These are phyloP conservation scores for Diadegma fenestrale DNA, from an alignment of 2,888 invertebrate genomes.

Conservation along the genomic window DNA sequence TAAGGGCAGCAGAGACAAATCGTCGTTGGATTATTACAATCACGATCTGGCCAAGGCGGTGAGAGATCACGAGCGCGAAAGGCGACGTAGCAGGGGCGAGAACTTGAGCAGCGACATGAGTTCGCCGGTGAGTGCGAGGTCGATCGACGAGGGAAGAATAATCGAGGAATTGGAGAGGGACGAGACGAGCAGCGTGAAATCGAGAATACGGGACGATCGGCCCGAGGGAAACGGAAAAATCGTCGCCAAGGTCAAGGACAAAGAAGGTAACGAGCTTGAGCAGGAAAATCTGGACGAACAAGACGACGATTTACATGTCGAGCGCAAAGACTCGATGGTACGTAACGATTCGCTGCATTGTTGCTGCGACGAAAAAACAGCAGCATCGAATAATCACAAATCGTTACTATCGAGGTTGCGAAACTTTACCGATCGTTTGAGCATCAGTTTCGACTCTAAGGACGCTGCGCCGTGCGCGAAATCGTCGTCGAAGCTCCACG, in stretches of 20 bases:
- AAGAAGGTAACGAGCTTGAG: slow-evolving; percentile 39
- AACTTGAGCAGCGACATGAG: slow-evolving; percentile 79
- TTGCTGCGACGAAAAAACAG: slow-evolving; percentile 80
- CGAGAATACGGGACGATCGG: slow-evolving; percentile 51
- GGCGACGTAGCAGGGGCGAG: slow-evolving; percentile 79
- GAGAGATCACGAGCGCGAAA: slow-evolving; percentile 85
- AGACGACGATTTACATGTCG: slow-evolving; percentile 31
- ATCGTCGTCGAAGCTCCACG: slow-evolving; percentile 72
- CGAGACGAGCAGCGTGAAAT: slow-evolving; percentile 68
- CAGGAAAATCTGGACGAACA: slow-evolving; percentile 60
- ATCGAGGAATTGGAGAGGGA: slow-evolving; percentile 80
- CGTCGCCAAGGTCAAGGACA: slow-evolving; percentile 58
- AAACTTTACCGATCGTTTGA: slow-evolving; percentile 86
- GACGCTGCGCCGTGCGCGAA: slow-evolving; percentile 79
- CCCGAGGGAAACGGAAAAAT: slow-evolving; percentile 77
- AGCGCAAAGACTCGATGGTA: slow-evolving; percentile 60
- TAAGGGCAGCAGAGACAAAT: slow-evolving; percentile 89
- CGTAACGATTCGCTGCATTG: slow-evolving; percentile 72
- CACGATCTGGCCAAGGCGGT: slow-evolving; percentile 85
- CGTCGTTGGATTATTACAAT: slow-evolving; percentile 82
- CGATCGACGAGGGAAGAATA: slow-evolving; percentile 79
- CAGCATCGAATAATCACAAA: slow-evolving; percentile 82
- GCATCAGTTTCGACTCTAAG: slow-evolving; percentile 85
- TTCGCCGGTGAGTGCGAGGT: slow-evolving; percentile 81
- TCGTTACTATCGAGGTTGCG: slow-evolving; percentile 86